These are phyloP conservation scores for Cryptomyrus ogoouensis DNA, from an alignment of 2,113 vertebrate species.

Conservation along the genomic window DNA sequence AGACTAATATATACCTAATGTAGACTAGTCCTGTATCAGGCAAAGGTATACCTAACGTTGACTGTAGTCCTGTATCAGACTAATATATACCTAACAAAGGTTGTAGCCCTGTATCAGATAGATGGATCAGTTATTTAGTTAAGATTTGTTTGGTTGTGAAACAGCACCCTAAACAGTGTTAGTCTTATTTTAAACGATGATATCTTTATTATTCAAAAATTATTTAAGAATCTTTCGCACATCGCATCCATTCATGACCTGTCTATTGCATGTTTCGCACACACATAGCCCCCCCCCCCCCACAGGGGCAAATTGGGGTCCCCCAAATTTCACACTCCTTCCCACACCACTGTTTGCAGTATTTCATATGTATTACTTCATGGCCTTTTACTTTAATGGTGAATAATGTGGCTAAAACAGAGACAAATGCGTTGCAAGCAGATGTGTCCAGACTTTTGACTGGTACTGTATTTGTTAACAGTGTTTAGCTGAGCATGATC, in stretches of 20 bases:
- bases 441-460: neutral
- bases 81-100: too few species aligned
- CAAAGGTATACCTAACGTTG: too few species aligned
- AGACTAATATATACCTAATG: too few species aligned
- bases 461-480: neutral
- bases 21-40: neutral
- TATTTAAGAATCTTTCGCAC: too few species aligned
- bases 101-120: neutral
- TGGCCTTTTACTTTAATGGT: neutral
- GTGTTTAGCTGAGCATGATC: neutral
- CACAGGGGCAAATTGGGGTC: neutral
- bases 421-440: neutral
- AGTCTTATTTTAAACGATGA: too few species aligned
- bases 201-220: too few species aligned
- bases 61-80: too few species aligned
- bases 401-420: neutral
- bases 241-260: too few species aligned
- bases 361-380: neutral
- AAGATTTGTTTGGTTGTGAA: too few species aligned
- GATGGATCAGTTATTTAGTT: neutral
- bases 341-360: neutral
- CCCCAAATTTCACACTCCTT: neutral
- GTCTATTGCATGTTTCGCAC: neutral
- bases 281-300: too few species aligned
- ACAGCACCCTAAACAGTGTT: too few species aligned